Evolutionary conservation across 2,113 vertebrate species (phyloP).

Genomic region (Probosciger aterrimus): DNA sequence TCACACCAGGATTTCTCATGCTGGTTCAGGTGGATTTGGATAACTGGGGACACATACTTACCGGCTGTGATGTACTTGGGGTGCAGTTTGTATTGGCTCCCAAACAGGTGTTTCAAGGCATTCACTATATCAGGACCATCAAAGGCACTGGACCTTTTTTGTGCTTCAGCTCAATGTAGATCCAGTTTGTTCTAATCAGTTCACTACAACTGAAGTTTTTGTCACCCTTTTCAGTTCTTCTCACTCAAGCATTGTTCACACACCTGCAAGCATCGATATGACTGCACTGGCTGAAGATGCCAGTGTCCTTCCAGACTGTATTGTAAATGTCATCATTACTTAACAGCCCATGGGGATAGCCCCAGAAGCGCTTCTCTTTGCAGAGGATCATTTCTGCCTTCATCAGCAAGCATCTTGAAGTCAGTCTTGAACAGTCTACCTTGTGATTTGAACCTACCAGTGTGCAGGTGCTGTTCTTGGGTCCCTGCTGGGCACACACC

Average conservation of each 20-base stretch:
- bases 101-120: conserved; percentile 35
- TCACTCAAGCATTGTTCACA: conserved; percentile 85
- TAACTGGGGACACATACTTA: conserved; percentile 71
- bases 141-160: conserved; percentile 49
- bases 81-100: conserved; percentile 68
- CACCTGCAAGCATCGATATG: conserved; percentile 83
- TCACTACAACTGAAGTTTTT: conserved; percentile 68
- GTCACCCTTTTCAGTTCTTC: conserved; percentile 81
- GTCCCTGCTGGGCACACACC: not conserved
- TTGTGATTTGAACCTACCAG: not conserved
- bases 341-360: conserved; percentile 67
- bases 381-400: conserved; percentile 74
- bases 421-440: conserved; percentile 59
- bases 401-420: conserved; percentile 85
- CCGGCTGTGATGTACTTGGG: conserved; percentile 1
- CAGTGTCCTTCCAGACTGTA: conserved; percentile 74
- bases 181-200: conserved; percentile 78
- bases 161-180: conserved; percentile 62
- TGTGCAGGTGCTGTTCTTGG: conserved; percentile 35
- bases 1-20: not conserved
- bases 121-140: not conserved
- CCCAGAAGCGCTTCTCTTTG: not conserved
- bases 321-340: conserved; percentile 86
- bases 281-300: conserved; percentile 85
- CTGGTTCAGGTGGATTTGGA: conserved; percentile 79